A percentile compares a stretch with the other conserved stretches of the same genome.
Conservation (phyloP, 1,140 invertebrate genomes). For the Drosophila biarmipes region DNA sequence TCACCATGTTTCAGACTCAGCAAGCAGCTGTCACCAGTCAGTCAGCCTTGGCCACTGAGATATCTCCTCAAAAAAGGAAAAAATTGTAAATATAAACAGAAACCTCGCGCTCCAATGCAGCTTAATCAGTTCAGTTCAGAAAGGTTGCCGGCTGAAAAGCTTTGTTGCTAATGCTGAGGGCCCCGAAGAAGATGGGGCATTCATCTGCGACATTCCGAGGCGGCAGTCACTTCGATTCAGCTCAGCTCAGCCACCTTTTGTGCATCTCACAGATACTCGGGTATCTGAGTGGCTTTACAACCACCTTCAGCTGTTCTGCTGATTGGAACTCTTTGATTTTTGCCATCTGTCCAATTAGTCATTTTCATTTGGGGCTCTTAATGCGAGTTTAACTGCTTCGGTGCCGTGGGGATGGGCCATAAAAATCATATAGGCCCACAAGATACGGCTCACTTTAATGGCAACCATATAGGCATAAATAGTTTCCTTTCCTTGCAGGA, state of each 20-base stretch:
- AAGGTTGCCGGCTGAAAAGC: slow-evolving; percentile 59
- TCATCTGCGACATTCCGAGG: slow-evolving; percentile 76
- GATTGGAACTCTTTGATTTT: slow-evolving; percentile 61
- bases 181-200: slow-evolving; percentile 29
- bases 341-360: slow-evolving; percentile 78
- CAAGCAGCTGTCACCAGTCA: slow-evolving; percentile 55
- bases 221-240: slow-evolving; percentile 29
- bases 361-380: slow-evolving; percentile 67
- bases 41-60: slow-evolving; percentile 50
- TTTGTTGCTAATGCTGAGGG: slow-evolving; percentile 47
- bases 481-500: slow-evolving; percentile 46
- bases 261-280: slow-evolving; percentile 18
- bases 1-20: slow-evolving; percentile 55
- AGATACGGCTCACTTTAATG: slow-evolving; percentile 48
- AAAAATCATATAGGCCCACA: slow-evolving; percentile 51
- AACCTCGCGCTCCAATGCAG: slow-evolving; percentile 54
- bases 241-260: slow-evolving; percentile 19
- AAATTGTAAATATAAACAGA: slow-evolving; percentile 37
- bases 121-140: slow-evolving; percentile 76
- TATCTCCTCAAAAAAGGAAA: slow-evolving; percentile 16
- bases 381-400: slow-evolving; percentile 71
- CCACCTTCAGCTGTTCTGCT: slow-evolving; percentile 30
- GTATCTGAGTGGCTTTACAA: slow-evolving; percentile 29
- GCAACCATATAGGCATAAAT: slow-evolving; percentile 54
- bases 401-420: slow-evolving; percentile 35